A percentile compares a stretch with the other conserved stretches of the same genome.
Conservation (phyloP, 2,888 invertebrate species). For the Kryphioiulus occultus region DNA sequence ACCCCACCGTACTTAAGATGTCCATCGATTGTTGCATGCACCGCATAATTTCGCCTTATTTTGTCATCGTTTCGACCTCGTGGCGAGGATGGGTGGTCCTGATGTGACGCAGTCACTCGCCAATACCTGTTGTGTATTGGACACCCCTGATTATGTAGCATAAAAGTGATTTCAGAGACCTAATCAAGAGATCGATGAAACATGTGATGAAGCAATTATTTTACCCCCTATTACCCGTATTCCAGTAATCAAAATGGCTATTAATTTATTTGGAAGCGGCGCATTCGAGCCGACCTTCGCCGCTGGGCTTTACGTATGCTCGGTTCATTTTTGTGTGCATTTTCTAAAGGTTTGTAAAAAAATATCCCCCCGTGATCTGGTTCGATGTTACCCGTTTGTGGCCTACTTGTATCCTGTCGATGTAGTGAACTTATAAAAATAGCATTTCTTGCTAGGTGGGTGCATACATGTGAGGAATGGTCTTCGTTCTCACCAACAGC, state of each 20-base stretch:
- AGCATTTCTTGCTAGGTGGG: not conserved
- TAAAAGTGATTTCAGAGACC: not conserved
- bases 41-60: constrained; percentile 23
- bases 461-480: not conserved
- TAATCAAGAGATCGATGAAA: constrained; percentile 7
- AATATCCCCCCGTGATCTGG: not conserved
- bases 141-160: constrained; percentile 33
- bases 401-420: constrained; percentile 14
- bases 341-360: constrained; percentile 9
- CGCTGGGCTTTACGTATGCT: not conserved
- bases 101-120: constrained; percentile 41
- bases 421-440: not conserved
- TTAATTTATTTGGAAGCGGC: constrained; percentile 8
- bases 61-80: not conserved
- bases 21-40: not conserved
- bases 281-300: not conserved
- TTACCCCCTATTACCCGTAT: not conserved
- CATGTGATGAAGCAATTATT: not conserved
- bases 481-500: not conserved
- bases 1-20: constrained; percentile 23
- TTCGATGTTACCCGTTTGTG: not conserved
- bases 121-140: constrained; percentile 42
- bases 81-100: not conserved
- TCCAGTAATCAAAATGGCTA: not conserved
- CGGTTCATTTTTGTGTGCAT: not conserved